These are phyloP conservation scores for Nasonia vitripennis DNA, from an alignment of 1,140 invertebrate genomes.

Conservation along the genomic window DNA sequence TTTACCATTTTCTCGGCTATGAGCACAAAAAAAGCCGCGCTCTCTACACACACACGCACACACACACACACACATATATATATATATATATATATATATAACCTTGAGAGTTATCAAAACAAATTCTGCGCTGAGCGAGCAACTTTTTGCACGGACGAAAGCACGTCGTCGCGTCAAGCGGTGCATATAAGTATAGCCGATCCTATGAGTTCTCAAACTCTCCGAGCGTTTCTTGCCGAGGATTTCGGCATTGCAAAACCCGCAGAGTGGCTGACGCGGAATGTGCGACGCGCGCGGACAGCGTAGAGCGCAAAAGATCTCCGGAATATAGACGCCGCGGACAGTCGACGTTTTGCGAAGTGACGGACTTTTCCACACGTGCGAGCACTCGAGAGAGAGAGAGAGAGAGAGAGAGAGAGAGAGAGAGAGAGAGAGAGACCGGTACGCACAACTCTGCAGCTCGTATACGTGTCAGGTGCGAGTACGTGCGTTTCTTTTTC, in stretches of 20 bases:
- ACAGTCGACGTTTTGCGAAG: neutral
- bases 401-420: too few species aligned
- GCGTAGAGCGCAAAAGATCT: slow-evolving; percentile 13
- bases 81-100: neutral
- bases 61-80: too few species aligned
- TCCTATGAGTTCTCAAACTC: neutral
- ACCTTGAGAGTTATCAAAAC: slow-evolving; percentile 44
- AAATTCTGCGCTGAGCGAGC: neutral
- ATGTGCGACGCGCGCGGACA: neutral
- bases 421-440: neutral
- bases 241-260: slow-evolving; percentile 47
- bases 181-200: neutral
- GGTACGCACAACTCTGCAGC: neutral
- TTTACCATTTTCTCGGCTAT: neutral
- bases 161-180: neutral
- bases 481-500: neutral
- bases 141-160: neutral
- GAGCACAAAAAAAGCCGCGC: neutral
- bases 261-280: neutral
- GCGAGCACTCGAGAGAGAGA: too few species aligned
- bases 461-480: neutral
- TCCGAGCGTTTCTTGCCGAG: slow-evolving; percentile 19
- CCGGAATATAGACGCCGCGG: neutral
- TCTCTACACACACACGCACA: too few species aligned
- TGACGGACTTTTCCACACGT: slow-evolving; percentile 15